A percentile compares a stretch with the other conserved stretches of the same genome.
phyloP scores from a whole-genome alignment of 2,113 vertebrate genomes.

The Ictidomys tridecemlineatus region DNA sequence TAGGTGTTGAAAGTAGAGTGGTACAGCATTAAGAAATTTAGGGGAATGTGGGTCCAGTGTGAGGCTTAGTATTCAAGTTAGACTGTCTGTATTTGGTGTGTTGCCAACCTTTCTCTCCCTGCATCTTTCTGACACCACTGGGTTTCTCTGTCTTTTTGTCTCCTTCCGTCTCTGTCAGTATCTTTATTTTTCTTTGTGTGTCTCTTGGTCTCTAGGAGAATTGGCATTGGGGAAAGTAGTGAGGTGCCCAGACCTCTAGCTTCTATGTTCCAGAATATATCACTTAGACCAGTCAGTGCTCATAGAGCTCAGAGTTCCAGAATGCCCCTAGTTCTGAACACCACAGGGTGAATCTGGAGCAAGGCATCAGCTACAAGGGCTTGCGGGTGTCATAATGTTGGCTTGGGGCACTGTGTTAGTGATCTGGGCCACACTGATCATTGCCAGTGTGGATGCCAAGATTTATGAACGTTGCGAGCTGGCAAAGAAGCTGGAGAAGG shows the following conservation, averaged over 20 bases:
- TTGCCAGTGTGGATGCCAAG: constrained; percentile 65
- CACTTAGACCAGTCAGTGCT: constrained; percentile 28
- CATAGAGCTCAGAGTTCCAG: constrained; percentile 70
- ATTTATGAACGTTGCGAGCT: constrained; percentile 83
- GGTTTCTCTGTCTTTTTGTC: constrained; percentile 15
- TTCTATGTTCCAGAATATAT: constrained; percentile 64
- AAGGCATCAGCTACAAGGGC: neutral
- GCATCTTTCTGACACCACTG: constrained; percentile 44
- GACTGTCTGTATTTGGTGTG: neutral
- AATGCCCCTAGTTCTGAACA: constrained; percentile 40
- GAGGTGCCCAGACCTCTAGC: neutral
- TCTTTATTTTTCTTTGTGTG: constrained; percentile 42
- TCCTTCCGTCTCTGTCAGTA: constrained; percentile 4
- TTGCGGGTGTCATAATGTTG: constrained; percentile 51
- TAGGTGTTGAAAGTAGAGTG: neutral
- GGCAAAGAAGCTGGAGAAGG: constrained; percentile 74
- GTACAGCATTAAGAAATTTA: neutral
- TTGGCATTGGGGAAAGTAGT: neutral
- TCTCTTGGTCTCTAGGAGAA: neutral
- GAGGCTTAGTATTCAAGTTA: neutral
- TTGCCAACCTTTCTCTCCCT: neutral
- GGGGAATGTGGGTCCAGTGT: neutral
- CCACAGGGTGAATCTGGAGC: constrained; percentile 7
- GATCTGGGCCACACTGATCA: constrained; percentile 67
- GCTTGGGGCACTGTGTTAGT: neutral